These are phyloP conservation scores for Bradynema listronoti DNA, from an alignment of 1,140 invertebrate species.

Conservation along the genomic window DNA sequence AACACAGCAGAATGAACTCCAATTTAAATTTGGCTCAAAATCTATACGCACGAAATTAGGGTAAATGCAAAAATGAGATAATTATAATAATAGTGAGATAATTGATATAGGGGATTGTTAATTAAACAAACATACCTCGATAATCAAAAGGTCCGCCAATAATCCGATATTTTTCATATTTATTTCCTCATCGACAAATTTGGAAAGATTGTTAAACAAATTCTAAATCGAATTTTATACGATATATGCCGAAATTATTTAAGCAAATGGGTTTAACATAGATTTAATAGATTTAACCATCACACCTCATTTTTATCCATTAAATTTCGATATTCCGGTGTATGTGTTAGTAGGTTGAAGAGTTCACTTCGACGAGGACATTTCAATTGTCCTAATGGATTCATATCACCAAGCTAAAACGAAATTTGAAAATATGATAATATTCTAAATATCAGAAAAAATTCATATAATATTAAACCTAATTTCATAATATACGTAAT, in stretches of 20 bases:
- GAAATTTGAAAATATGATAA: not conserved
- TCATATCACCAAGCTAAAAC: slow-evolving; percentile 12
- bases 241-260: too few species aligned
- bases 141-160: slow-evolving; percentile 13
- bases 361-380: slow-evolving; percentile 9
- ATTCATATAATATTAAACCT: slow-evolving; percentile 3
- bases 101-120: too few species aligned
- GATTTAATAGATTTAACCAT: not conserved
- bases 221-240: slow-evolving; percentile 24
- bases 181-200: slow-evolving; percentile 9
- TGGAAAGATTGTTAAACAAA: slow-evolving; percentile 15
- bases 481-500: not conserved
- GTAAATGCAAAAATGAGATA: too few species aligned
- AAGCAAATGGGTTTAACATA: slow-evolving; percentile 4
- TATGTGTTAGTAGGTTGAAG: slow-evolving; percentile 8
- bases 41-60: too few species aligned
- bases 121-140: slow-evolving; percentile 22
- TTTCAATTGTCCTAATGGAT: too few species aligned
- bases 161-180: slow-evolving; percentile 20
- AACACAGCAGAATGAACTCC: too few species aligned
- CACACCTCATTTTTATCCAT: slow-evolving; percentile 9
- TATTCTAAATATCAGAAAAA: not conserved
- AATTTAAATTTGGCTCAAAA: too few species aligned
- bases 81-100: too few species aligned
- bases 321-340: slow-evolving; percentile 13